Percentiles rank a stretch among this genome's conserved stretches.
These are phyloP conservation scores for Lycocerus yunnanus DNA, from an alignment of 2,888 invertebrate genomes.

Conservation along the genomic window DNA sequence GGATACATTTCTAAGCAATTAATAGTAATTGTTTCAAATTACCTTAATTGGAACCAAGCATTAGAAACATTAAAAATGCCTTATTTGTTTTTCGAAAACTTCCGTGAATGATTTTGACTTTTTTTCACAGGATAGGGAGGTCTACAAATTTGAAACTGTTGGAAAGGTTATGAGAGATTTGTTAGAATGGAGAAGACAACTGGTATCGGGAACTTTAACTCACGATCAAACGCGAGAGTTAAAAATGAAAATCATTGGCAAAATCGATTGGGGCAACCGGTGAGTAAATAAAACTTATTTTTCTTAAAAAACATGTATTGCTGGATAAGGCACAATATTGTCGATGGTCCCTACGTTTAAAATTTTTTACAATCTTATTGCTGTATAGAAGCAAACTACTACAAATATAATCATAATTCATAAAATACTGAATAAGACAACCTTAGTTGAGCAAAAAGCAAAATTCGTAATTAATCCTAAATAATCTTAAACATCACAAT, in stretches of 20 bases:
- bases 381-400: not conserved
- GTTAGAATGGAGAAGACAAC: conserved; percentile 80
- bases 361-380: not conserved
- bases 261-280: conserved; percentile 97
- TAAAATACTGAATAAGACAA: conserved; percentile 7
- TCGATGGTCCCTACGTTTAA: conserved; percentile 10
- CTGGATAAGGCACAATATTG: conserved; percentile 16
- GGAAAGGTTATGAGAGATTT: conserved; percentile 90
- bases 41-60: not conserved
- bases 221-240: conserved; percentile 89
- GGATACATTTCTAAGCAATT: not conserved
- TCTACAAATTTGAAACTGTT: conserved; percentile 82
- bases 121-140: conserved; percentile 73
- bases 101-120: not conserved
- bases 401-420: not conserved
- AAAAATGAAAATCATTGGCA: conserved; percentile 83
- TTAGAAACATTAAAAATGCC: no score
- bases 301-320: conserved; percentile 7
- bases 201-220: conserved; percentile 86
- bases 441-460: conserved; percentile 28
- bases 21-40: not conserved
- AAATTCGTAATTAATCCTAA: conserved; percentile 7
- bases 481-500: conserved; percentile 27
- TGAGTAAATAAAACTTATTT: conserved; percentile 60
- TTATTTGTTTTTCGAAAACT: not conserved